phyloP scores from a whole-genome alignment of 2,113 vertebrate species.

The Nerophis lumbriciformis region DNA sequence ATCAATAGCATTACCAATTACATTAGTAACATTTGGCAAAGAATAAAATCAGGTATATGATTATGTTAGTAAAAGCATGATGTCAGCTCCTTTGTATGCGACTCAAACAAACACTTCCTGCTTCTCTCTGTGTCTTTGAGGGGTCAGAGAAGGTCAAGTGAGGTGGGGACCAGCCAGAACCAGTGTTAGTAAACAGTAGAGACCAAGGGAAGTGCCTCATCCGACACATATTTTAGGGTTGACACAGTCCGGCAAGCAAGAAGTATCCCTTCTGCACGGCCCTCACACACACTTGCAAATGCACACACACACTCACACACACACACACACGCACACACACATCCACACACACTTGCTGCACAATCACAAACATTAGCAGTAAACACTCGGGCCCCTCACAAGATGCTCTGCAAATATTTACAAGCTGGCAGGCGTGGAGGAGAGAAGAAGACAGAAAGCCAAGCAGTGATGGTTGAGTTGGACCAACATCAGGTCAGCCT shows the following conservation, averaged over 20 bases:
- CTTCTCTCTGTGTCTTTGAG: slow-evolving; percentile 14
- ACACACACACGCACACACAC: slow-evolving; percentile 13
- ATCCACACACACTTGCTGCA: slow-evolving; percentile 13
- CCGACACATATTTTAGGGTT: slow-evolving; percentile 28
- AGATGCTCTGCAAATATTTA: slow-evolving; percentile 72
- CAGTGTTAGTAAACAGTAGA: slow-evolving; percentile 53
- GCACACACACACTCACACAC: slow-evolving; percentile 18
- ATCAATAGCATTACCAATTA: slow-evolving; percentile 27
- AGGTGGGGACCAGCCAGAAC: not conserved
- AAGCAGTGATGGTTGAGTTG: slow-evolving; percentile 21
- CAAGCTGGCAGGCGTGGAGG: slow-evolving; percentile 27
- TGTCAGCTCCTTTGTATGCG: slow-evolving; percentile 29
- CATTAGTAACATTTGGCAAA: slow-evolving; percentile 45
- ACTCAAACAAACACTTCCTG: slow-evolving; percentile 37
- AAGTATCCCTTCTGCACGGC: slow-evolving; percentile 28
- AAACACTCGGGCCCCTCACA: slow-evolving; percentile 64
- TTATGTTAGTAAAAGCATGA: slow-evolving; percentile 35
- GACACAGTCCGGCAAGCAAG: slow-evolving; percentile 16
- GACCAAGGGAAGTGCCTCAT: slow-evolving; percentile 51
- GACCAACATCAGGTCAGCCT: slow-evolving; percentile 14
- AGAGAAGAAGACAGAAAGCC: slow-evolving; percentile 25
- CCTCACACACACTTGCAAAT: slow-evolving; percentile 9
- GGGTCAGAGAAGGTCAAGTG: slow-evolving; percentile 9
- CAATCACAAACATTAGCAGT: slow-evolving; percentile 46
- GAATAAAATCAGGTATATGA: slow-evolving; percentile 30